phyloP scores from a whole-genome alignment of 2,888 invertebrate species.

The Mellilla xanthometata region DNA sequence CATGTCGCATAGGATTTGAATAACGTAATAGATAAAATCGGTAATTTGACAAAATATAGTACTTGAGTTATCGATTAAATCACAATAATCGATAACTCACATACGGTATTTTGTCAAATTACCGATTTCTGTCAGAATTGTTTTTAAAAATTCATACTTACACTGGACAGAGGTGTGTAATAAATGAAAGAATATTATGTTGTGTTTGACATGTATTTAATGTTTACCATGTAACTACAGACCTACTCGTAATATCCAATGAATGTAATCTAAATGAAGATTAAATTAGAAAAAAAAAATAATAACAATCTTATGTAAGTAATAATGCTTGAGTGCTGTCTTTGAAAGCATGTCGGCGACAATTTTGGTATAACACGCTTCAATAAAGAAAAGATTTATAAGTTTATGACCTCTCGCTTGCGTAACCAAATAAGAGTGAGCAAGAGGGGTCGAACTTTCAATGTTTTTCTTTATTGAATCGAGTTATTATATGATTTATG shows the following conservation, averaged over 20 bases:
- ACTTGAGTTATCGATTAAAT: conserved; percentile 22
- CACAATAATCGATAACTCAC: too few relatives aligned
- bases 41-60: conserved; percentile 11
- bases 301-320: conserved; percentile 53
- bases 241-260: conserved; percentile 60
- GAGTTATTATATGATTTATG: conserved; percentile 25
- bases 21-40: conserved; percentile 21
- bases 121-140: too few relatives aligned
- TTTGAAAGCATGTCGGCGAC: conserved; percentile 48
- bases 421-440: too few relatives aligned
- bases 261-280: conserved; percentile 56
- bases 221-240: conserved; percentile 78
- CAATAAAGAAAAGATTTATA: too few relatives aligned
- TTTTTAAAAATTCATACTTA: too few relatives aligned
- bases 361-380: too few relatives aligned
- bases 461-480: too few relatives aligned
- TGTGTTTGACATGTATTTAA: conserved; percentile 81
- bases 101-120: too few relatives aligned
- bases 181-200: conserved; percentile 78
- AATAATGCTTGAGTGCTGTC: conserved; percentile 61
- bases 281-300: conserved; percentile 40
- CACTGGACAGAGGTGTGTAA: conserved; percentile 44
- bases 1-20: too few relatives aligned
- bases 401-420: too few relatives aligned
- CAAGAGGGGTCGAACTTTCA: too few relatives aligned